Conservation (phyloP, 2,113 vertebrate species). For the Gallinago undulata region DNA sequence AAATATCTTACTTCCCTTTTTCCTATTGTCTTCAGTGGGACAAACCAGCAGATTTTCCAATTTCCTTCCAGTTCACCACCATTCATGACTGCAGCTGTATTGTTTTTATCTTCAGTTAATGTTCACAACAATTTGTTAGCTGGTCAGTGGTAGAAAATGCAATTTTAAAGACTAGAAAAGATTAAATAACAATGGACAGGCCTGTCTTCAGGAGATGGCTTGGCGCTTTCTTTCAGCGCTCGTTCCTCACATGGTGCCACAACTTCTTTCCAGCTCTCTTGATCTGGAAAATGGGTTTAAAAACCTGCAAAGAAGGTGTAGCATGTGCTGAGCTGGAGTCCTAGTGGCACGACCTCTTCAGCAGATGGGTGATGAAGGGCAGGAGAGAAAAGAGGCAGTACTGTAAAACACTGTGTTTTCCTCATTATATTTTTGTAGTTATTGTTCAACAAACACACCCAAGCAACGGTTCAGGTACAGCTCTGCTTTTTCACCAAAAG, state of each 20-base stretch:
- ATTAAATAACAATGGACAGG: neutral
- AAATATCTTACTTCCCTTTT: neutral
- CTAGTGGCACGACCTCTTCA: neutral
- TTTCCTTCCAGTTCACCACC: neutral
- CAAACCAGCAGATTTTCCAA: neutral
- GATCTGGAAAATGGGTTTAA: neutral
- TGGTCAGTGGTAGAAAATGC: neutral
- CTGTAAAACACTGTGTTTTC: neutral
- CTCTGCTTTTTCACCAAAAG: neutral
- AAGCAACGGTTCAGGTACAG: neutral
- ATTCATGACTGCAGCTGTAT: neutral
- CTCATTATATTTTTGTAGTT: neutral
- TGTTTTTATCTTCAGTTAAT: neutral
- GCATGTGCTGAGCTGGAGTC: neutral
- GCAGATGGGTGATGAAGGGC: rapidly evolving
- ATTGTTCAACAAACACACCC: neutral
- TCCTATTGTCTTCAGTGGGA: neutral
- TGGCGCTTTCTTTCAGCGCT: neutral
- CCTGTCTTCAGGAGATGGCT: neutral
- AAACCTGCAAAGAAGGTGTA: neutral
- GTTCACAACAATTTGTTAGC: neutral
- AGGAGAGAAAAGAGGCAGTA: neutral
- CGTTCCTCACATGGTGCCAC: neutral
- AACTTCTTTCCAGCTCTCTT: neutral
- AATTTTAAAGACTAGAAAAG: neutral